phyloP scores from a whole-genome alignment of 1,140 invertebrate species.

The Linepithema humile region DNA sequence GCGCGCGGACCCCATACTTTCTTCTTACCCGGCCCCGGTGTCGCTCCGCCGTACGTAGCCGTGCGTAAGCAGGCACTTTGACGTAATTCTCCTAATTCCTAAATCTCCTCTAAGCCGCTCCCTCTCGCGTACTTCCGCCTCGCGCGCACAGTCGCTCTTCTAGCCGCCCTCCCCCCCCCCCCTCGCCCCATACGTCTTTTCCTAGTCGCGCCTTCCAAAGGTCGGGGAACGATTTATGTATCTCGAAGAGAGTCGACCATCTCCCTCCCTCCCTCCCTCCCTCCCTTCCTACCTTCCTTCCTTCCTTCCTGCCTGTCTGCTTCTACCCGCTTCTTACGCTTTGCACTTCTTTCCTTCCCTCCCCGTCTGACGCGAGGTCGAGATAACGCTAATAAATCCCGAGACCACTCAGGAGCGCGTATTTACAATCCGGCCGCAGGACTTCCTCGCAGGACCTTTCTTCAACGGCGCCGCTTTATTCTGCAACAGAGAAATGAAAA shows the following conservation, averaged over 20 bases:
- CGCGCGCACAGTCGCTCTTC: conserved; percentile 18
- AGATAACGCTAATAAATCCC: conserved; percentile 66
- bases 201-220: conserved; percentile 60
- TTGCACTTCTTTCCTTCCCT: background rate
- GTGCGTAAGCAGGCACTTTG: conserved; percentile 70
- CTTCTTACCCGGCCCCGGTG: conserved; percentile 26
- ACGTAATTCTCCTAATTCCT: conserved; percentile 73
- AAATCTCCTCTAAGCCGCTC: conserved; percentile 65
- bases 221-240: conserved; percentile 70
- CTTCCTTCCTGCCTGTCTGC: conserved; percentile 45
- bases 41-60: conserved; percentile 54
- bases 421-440: conserved; percentile 69
- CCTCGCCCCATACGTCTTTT: conserved; percentile 56
- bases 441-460: conserved; percentile 32
- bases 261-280: conserved; percentile 34
- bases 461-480: conserved; percentile 57
- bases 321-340: conserved; percentile 40
- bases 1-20: conserved; percentile 15
- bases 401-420: conserved; percentile 61
- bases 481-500: conserved; percentile 75
- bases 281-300: conserved; percentile 33
- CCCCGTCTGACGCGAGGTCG: background rate
- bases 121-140: background rate
- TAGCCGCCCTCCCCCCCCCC: no score
- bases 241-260: conserved; percentile 51